Evolutionary conservation across 2,888 invertebrate genomes (phyloP).

Genomic region (Ferdinandea cuprea): DNA sequence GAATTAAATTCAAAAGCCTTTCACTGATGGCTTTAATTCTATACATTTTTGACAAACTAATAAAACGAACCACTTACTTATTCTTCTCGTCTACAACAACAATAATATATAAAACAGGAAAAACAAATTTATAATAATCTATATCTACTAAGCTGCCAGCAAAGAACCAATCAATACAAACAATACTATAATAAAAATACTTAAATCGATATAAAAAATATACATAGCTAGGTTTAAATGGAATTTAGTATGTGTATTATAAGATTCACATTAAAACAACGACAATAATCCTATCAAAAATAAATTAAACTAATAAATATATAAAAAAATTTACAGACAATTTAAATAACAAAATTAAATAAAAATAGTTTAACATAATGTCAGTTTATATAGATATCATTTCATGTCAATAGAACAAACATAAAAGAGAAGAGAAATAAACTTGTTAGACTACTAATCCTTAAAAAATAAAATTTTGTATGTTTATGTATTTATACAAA

Average conservation of each 20-base stretch:
- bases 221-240: constrained; percentile 23
- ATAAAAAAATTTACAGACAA: constrained; percentile 15
- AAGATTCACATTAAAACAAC: constrained; percentile 52
- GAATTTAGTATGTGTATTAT: constrained; percentile 59
- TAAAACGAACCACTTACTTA: constrained; percentile 14
- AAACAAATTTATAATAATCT: background rate
- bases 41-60: constrained; percentile 26
- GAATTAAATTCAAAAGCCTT: constrained; percentile 53
- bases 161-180: constrained; percentile 61
- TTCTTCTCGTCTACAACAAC: constrained; percentile 44
- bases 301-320: too few species aligned
- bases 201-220: constrained; percentile 13
- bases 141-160: constrained; percentile 40
- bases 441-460: constrained; percentile 18
- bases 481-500: constrained; percentile 43
- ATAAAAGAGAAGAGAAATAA: constrained; percentile 11
- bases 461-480: constrained; percentile 34
- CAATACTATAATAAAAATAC: constrained; percentile 7
- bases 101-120: background rate
- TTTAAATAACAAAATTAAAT: constrained; percentile 2
- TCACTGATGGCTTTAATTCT: constrained; percentile 65
- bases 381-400: constrained; percentile 12
- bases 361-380: constrained; percentile 8
- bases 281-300: constrained; percentile 72
- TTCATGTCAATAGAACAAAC: constrained; percentile 7